Percentiles rank a stretch among this genome's conserved stretches.
These are phyloP conservation scores for Pomatostomus ruficeps DNA, from an alignment of 2,113 vertebrate species.

Conservation along the genomic window DNA sequence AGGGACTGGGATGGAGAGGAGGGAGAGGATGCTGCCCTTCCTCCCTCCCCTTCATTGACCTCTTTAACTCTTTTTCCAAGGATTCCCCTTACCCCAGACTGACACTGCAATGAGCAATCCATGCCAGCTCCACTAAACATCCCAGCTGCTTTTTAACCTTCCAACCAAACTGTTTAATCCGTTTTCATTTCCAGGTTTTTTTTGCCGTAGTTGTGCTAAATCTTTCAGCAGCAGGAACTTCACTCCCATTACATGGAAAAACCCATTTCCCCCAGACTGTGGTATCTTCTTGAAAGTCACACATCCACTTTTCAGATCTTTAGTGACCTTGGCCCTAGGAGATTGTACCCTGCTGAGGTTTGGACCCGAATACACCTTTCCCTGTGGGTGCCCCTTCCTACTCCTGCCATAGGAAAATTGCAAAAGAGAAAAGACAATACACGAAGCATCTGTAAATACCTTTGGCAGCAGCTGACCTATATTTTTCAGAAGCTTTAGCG, in stretches of 20 bases:
- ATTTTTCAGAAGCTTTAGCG: neutral
- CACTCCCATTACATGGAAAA: neutral
- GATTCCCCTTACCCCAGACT: neutral
- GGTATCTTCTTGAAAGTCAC: neutral
- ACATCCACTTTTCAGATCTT: neutral
- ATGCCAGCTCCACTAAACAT: neutral
- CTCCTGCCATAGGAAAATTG: neutral
- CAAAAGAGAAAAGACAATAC: neutral
- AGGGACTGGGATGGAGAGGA: neutral
- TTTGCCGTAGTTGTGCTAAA: neutral
- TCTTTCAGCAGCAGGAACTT: neutral
- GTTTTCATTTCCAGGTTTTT: neutral
- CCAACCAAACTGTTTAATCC: slow-evolving; percentile 1
- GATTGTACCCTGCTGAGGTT: neutral
- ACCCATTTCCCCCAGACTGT: neutral
- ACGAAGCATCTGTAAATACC: neutral
- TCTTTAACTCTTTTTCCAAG: neutral
- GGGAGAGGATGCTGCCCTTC: neutral
- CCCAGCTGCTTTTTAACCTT: neutral
- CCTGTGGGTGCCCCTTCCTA: neutral
- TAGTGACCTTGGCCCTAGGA: neutral
- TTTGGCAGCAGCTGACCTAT: neutral
- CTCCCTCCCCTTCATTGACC: neutral
- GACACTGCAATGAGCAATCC: neutral
- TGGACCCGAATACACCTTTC: neutral